Base-by-base conservation (phyloP, 2,113 vertebrate species). In the Sclerurus mexicanus region DNA sequence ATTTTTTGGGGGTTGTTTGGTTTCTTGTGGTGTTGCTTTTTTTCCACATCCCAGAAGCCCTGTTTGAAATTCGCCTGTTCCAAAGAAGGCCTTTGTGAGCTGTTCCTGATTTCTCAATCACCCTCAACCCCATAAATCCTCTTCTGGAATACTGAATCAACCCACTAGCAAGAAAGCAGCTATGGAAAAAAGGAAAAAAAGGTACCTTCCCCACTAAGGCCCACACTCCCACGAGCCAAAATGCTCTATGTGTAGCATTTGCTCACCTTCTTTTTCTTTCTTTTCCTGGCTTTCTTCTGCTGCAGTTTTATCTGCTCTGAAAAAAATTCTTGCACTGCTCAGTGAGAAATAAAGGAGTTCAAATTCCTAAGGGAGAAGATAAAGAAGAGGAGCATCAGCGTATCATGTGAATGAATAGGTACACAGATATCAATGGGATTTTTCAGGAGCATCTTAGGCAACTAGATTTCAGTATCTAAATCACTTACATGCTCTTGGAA, bases 281-380 rank as follows among this genome's bases (percentile, higher is more conserved):
- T 99, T 99, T 87, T 99, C 99, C 94, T 99, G 99, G 55, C 95
- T 99, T 98, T 99, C 99, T 97, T 99, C 99, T 53, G 99, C 99
- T 17, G 99, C 99, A 19, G 99, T 99, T 98, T 99, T 99, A 96
- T 99, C 99, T 30, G 99, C 99, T 97, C 99, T 98, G 97, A 99
- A 99, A 98, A 99, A 99, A 93, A 99, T 99, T 83, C 99, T 98
- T 78, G 99, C 99, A 58, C 99, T 99, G 96, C 99, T 99, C 74
- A 99, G 94, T 35, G 99, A 99, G 96, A 99, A 99, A 98, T 99
- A 98, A 23, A 99, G 99, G 85, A 99, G 98, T 97, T 99, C 99
- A 97, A 99, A 99, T 97, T 99, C 99, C 99, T 99, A 97, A 66
- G 71, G 71, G 78, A 87, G 47, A 97, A 96, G 85, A 89, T 46